Evolutionary conservation across 2,888 invertebrate genomes (phyloP), one percentile per base, ranked within the genome.

Genomic region (Mesochorus sp.): DNA sequence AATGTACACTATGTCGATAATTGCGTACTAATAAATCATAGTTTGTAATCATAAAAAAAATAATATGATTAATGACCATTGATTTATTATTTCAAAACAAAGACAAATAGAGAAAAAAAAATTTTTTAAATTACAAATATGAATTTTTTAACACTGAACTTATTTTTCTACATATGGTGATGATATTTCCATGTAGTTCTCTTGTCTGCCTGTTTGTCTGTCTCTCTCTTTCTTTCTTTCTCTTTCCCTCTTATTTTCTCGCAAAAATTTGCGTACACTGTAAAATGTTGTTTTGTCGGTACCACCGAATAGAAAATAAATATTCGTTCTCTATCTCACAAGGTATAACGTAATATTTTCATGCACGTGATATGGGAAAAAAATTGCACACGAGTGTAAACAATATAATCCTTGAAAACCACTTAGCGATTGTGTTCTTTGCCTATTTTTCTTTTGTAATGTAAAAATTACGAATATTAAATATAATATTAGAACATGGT

Each of bases 401-500:
- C 12, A 55, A 26, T 14, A 61, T 24, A 34, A 49, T 49, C 49
- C 57, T 17, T 57, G 51, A 71, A 79, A 78, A 72, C 57, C 64
- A 68, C 78, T 62, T 75, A 68, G 67, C 68, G 72, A 53, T 76
- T 72, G 72, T 79, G 76, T 76, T 72, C 57, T 19, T 12, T 5
- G n/a, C 37, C 8, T 17, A 4, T 44, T 44, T 44, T 44, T 44
- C 21, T 61, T 59, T 39, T 42, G 39, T 67, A 39, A 72, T 39
- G 14, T 62, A 28, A 26, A 37, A 37, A 51, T 61, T 44, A 44
- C 55, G 26, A 55, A 55, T 55, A 53, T 42, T 19, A n/a, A n/a
- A n/a, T n/a, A n/a, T n/a, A n/a, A n/a, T n/a, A 57, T 76, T 31
- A 24, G 47, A 76, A 76, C 64, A 72, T 42, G 51, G 34, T 64